Conservation (phyloP, 64 coral and sea anemone species). For the Dendronephthya gigantea region DNA sequence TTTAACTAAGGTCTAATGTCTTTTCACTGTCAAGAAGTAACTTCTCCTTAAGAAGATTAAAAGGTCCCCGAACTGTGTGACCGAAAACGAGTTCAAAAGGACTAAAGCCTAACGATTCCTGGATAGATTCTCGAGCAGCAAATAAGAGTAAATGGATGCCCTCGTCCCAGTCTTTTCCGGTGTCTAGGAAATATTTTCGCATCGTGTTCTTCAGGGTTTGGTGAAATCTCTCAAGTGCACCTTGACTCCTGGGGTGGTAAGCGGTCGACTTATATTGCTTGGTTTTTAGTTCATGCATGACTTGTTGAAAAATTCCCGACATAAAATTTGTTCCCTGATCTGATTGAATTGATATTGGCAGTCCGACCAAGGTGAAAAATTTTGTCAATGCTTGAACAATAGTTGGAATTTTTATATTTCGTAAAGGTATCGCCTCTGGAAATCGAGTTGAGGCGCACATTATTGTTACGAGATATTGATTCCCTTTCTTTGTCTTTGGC, state of each 20-base stretch:
- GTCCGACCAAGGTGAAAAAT: slow-evolving; percentile 38
- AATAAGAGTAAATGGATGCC: slow-evolving; percentile 26
- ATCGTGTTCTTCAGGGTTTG: slow-evolving; percentile 40
- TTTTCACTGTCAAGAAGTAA: neutral
- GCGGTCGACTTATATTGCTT: slow-evolving; percentile 38
- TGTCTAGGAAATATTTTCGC: slow-evolving; percentile 13
- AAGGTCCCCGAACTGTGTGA: slow-evolving; percentile 33
- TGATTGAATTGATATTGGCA: neutral
- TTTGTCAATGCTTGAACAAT: slow-evolving; percentile 40
- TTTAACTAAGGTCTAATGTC: neutral
- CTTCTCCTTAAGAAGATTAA: slow-evolving; percentile 33
- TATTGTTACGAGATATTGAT: too few relatives aligned
- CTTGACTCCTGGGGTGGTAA: slow-evolving; percentile 41
- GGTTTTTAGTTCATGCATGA: slow-evolving; percentile 33
- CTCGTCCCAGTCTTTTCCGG: slow-evolving; percentile 33
- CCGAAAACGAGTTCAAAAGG: slow-evolving; percentile 44
- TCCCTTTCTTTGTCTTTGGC: too few relatives aligned
- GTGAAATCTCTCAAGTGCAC: slow-evolving; percentile 22
- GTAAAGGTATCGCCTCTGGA: too few relatives aligned
- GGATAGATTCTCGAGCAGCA: neutral
- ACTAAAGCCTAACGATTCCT: slow-evolving; percentile 19
- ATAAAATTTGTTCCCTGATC: slow-evolving; percentile 39
- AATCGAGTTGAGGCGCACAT: too few relatives aligned
- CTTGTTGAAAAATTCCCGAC: slow-evolving; percentile 41
- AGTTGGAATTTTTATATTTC: slow-evolving; percentile 47